These are phyloP conservation scores for Malthinus seriepunctatus DNA, from an alignment of 2,888 invertebrate species.

Conservation along the genomic window DNA sequence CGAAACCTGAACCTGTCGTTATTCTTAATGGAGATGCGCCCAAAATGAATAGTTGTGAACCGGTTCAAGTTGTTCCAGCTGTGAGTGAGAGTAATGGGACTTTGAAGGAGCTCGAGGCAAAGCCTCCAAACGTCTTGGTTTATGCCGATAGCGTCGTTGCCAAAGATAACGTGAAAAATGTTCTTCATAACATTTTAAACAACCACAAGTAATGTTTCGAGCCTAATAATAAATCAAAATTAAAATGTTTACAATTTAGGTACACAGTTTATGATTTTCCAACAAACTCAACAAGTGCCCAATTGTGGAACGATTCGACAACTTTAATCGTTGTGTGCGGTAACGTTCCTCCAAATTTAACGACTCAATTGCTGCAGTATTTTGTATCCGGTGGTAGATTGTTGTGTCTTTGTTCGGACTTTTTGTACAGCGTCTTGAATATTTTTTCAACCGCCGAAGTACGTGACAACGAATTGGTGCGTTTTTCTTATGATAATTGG, in stretches of 20 bases:
- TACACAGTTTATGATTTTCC: constrained; percentile 68
- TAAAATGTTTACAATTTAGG: constrained; percentile 43
- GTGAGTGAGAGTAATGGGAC: background rate
- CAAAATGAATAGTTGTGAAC: too few species aligned
- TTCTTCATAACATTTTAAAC: constrained; percentile 70
- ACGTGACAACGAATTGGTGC: constrained; percentile 80
- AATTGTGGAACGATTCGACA: constrained; percentile 47
- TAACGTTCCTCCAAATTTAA: constrained; percentile 67
- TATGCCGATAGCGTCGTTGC: constrained; percentile 78
- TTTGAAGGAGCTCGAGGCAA: constrained; percentile 48
- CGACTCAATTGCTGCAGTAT: constrained; percentile 70
- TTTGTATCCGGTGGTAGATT: constrained; percentile 74
- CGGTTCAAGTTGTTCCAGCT: background rate
- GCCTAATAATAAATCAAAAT: background rate
- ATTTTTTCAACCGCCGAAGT: constrained; percentile 86
- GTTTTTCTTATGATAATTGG: constrained; percentile 84
- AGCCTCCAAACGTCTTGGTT: constrained; percentile 80
- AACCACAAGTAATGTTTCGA: constrained; percentile 64
- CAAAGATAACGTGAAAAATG: constrained; percentile 73
- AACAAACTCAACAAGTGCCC: constrained; percentile 36
- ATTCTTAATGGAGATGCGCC: background rate
- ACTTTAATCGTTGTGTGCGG: constrained; percentile 77
- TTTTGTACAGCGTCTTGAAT: constrained; percentile 75
- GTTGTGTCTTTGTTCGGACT: constrained; percentile 79
- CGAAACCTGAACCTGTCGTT: background rate